A percentile compares a stretch with the other conserved stretches of the same genome.
phyloP scores from a whole-genome alignment of 2,797 vertebrate species.

The Tiaroga cobitis region DNA sequence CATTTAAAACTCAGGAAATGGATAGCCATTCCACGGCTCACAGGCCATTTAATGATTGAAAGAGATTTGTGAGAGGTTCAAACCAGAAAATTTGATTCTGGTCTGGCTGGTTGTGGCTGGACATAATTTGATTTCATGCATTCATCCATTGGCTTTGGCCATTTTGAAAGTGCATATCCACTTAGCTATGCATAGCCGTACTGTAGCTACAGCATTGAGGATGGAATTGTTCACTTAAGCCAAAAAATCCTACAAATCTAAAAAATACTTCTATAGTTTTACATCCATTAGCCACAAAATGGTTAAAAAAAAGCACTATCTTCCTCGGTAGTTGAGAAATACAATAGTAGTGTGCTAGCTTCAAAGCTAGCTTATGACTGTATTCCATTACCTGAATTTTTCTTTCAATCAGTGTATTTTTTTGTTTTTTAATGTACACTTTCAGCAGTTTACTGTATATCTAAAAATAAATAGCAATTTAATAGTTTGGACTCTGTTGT shows the following conservation, averaged over 20 bases:
- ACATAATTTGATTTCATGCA: constrained; percentile 70
- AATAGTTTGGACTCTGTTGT: too few relatives aligned
- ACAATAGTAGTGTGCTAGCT: neutral
- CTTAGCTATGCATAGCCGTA: constrained; percentile 7
- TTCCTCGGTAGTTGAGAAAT: neutral
- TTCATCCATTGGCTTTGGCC: constrained; percentile 16
- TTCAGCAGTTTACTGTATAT: too few relatives aligned
- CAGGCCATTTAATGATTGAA: constrained; percentile 66
- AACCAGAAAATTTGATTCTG: constrained; percentile 64
- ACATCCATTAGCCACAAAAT: neutral
- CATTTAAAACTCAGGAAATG: constrained; percentile 58
- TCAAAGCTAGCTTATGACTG: neutral
- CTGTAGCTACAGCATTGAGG: neutral
- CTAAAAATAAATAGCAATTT: too few relatives aligned
- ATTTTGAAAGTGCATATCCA: constrained; percentile 23
- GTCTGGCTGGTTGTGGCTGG: constrained; percentile 58
- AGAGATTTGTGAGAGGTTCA: constrained; percentile 71
- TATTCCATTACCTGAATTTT: neutral
- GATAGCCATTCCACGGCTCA: constrained; percentile 61
- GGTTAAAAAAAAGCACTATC: neutral
- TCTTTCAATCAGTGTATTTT: neutral
- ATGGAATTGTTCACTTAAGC: constrained; percentile 20
- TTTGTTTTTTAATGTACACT: too few relatives aligned
- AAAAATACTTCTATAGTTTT: neutral
- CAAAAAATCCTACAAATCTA: neutral